These are phyloP conservation scores for Cyrtonyx montezumae DNA, from an alignment of 2,113 vertebrate genomes.

Conservation along the genomic window DNA sequence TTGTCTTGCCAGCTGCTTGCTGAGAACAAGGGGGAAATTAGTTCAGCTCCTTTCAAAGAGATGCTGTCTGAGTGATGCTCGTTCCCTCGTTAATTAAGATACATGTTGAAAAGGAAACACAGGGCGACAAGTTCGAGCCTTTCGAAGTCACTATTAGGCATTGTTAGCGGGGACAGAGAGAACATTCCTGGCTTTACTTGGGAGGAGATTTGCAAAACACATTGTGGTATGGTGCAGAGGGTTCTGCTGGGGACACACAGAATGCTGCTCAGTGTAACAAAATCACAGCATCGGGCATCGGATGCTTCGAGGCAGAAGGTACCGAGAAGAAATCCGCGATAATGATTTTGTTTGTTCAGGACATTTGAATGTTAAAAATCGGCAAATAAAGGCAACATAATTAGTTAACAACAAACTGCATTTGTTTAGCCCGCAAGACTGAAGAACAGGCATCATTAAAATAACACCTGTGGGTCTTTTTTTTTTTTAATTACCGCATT, in stretches of 20 bases:
- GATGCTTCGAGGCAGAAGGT: not conserved
- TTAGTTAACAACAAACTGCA: conserved; percentile 54
- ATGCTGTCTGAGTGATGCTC: not conserved
- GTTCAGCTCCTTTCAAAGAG: not conserved
- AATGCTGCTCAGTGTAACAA: not conserved
- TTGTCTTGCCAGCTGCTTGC: not conserved
- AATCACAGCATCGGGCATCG: not conserved
- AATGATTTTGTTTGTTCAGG: conserved; percentile 67
- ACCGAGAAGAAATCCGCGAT: not conserved
- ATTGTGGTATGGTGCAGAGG: not conserved
- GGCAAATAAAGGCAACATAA: conserved; percentile 52
- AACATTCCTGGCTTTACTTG: not conserved
- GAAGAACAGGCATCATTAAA: conserved; percentile 57
- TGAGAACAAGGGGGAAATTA: not conserved
- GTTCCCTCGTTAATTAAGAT: conserved; percentile 3
- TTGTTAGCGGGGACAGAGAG: not conserved
- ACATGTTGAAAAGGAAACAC: not conserved
- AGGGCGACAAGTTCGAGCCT: not conserved
- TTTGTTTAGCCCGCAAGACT: conserved; percentile 24
- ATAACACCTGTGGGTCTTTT: conserved; percentile 51
- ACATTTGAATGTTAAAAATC: conserved; percentile 61
- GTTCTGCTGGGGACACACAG: not conserved
- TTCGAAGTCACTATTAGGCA: not conserved
- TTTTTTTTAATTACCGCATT: conserved; percentile 62
- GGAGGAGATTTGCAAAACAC: not conserved